A percentile compares a stretch with the other conserved stretches of the same genome.
These are phyloP conservation scores for Rhaphigaster nebulosa DNA, from an alignment of 2,888 invertebrate species.

Conservation along the genomic window DNA sequence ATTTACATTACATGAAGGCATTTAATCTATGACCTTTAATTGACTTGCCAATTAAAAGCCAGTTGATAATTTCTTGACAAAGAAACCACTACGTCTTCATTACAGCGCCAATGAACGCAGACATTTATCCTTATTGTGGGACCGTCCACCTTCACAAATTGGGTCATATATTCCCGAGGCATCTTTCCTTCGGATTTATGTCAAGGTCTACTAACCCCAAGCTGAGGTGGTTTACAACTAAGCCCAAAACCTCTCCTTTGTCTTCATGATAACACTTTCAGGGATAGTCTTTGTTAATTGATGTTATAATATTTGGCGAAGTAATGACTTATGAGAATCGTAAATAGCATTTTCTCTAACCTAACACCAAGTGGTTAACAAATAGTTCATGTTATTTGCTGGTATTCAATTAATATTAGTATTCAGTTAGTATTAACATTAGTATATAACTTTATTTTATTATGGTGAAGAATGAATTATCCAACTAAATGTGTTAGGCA, in stretches of 20 bases:
- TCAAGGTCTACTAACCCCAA: background rate
- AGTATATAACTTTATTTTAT: too few species aligned
- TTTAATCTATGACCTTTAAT: background rate
- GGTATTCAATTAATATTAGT: too few species aligned
- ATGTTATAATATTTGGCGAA: background rate
- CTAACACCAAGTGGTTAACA: too few species aligned
- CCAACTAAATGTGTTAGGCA: too few species aligned
- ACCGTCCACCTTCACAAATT: conserved; percentile 16
- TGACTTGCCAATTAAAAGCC: background rate
- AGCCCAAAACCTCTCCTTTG: background rate
- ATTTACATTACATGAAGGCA: too few species aligned
- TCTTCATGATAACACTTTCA: background rate
- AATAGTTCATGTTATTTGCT: too few species aligned
- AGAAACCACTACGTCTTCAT: background rate
- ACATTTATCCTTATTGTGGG: conserved; percentile 10
- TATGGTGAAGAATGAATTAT: too few species aligned
- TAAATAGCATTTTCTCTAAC: too few species aligned
- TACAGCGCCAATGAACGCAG: background rate
- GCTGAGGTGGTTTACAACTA: background rate
- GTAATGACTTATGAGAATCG: too few species aligned
- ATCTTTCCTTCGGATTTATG: background rate
- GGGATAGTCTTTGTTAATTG: background rate
- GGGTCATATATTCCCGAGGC: background rate
- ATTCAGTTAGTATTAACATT: too few species aligned
- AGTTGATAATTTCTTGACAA: background rate